Conservation (phyloP, 2,888 invertebrate genomes). For the Ellobium chinense region DNA sequence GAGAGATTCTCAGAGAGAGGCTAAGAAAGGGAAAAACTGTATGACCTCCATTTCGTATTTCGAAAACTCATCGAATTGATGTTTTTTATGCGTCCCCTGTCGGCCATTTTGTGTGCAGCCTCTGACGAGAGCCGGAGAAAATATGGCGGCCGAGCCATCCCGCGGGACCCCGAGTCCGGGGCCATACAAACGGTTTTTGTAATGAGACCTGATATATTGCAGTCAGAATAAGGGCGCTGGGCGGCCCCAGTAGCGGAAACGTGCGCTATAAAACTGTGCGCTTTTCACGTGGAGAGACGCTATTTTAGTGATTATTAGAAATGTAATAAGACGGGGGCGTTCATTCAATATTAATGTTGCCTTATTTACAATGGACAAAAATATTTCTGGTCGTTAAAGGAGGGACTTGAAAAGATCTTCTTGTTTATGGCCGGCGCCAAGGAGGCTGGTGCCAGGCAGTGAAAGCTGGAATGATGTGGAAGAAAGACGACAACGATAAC, state of each 20-base stretch:
- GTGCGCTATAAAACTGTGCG: neutral
- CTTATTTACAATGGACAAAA: no score
- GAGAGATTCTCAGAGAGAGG: neutral
- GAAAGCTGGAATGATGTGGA: no score
- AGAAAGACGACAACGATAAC: no score
- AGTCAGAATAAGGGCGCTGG: neutral
- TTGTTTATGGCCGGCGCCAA: no score
- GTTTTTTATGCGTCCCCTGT: conserved; percentile 17
- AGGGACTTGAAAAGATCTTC: no score
- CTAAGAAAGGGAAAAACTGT: neutral
- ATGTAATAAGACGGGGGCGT: neutral
- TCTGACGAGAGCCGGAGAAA: conserved; percentile 9
- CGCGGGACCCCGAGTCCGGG: neutral
- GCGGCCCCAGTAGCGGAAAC: neutral
- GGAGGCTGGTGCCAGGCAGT: no score
- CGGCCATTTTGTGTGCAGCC: conserved; percentile 15
- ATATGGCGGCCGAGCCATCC: neutral
- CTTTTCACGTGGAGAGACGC: neutral
- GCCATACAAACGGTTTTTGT: neutral
- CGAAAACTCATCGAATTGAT: conserved; percentile 3
- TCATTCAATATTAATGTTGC: no score
- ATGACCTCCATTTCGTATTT: neutral
- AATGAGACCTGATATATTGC: conserved; percentile 20
- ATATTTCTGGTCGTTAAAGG: no score
- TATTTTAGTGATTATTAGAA: neutral